Base-by-base conservation (phyloP, 2,797 vertebrate species). In the Miichthys miiuy region DNA sequence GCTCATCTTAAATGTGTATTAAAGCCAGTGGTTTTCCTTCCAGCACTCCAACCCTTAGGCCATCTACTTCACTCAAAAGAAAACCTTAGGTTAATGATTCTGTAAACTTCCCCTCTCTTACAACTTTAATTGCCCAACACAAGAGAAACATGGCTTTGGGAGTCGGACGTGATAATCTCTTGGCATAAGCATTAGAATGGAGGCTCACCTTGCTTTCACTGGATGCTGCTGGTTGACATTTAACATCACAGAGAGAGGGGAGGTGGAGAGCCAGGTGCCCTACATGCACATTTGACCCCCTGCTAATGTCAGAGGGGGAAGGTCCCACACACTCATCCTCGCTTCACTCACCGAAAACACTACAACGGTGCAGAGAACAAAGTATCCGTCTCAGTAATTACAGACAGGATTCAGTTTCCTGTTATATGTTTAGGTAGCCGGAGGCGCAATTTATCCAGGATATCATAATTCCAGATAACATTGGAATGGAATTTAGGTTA, bases 251-350 rank as follows among this genome's bases (percentile, higher is more conserved):
- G 90, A 95, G 94, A 93, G 90, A 93, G 90, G 88, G 95, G 94
- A 95, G 93, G 91, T 93, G 89, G 86, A 92, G 90, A 92, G 93
- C 92, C 93, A 94, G 88, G 92, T 94, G 94, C 90, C 93, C 91
- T 91, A 96, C 94, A 95, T 94, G 94, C 91, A 92, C 90, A 80
- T 94, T 90, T 96, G 94, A 96, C 94, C 95, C 89, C 92, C 88
- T 62, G 86, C 89, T 93, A 92, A 95, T 95, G 94, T 94, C 92
- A 90, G 90, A 92, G 86, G 88, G 88, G 88, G 88, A 86, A 91
- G 91, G 90, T 88, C 89, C 86, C 80, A 83, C 87, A 89, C 91
- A 78, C 79, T 87, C 87, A 61, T 77, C 81, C 84, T 66, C 27
- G 66, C 81, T 68, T 80, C 75, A 58, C 86, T 88, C 85, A 85